phyloP scores from a whole-genome alignment of 1,140 invertebrate species.

The Fopius arisanus region DNA sequence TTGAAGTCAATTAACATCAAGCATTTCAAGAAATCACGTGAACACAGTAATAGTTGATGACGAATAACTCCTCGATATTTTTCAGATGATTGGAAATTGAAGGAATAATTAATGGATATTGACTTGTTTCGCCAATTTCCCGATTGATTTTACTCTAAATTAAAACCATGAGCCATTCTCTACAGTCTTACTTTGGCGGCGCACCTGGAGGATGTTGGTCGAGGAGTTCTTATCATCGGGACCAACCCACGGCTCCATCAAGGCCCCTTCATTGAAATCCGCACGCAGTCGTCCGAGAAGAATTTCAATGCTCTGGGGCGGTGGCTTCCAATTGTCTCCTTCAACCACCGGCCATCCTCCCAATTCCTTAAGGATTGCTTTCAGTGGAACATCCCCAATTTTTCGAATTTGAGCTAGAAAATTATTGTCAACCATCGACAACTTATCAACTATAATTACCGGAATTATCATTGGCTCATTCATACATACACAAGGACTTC shows the following conservation, averaged over 20 bases:
- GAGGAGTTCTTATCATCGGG: conserved; percentile 88
- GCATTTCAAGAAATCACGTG: too few species aligned
- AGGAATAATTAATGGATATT: too few species aligned
- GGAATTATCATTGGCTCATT: too few species aligned
- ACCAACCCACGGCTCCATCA: conserved; percentile 83
- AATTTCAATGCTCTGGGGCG: conserved; percentile 68
- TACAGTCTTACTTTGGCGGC: conserved; percentile 59
- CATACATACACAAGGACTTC: too few species aligned
- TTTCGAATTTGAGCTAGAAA: conserved; percentile 74
- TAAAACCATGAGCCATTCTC: conserved; percentile 44
- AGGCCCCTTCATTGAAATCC: conserved; percentile 77
- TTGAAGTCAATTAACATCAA: too few species aligned
- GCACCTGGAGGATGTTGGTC: conserved; percentile 85
- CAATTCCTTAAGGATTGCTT: conserved; percentile 68
- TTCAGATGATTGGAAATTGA: too few species aligned
- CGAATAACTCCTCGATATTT: too few species aligned
- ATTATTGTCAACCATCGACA: too few species aligned
- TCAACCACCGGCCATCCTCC: conserved; percentile 83
- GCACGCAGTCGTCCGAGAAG: conserved; percentile 75
- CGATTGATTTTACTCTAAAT: not conserved
- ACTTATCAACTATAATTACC: too few species aligned
- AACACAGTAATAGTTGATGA: too few species aligned
- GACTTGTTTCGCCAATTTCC: not conserved
- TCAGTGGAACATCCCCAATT: conserved; percentile 73
- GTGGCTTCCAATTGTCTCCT: conserved; percentile 70